These are phyloP conservation scores for Erebia ligea DNA, from an alignment of 2,888 invertebrate species.

Conservation along the genomic window DNA sequence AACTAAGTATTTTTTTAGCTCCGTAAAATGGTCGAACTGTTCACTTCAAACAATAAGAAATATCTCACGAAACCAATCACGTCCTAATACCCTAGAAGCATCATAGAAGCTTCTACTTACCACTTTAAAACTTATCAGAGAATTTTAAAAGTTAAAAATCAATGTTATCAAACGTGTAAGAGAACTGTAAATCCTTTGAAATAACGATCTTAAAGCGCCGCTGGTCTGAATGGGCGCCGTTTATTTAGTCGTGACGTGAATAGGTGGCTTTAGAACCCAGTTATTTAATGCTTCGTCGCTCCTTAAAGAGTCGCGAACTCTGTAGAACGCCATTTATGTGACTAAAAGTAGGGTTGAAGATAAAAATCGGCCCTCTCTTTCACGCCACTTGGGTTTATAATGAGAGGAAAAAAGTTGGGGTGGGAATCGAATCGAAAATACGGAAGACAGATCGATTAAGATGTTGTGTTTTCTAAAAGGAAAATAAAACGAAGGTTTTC, in stretches of 20 bases:
- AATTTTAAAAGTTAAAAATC: constrained; percentile 29
- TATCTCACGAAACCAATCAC: not conserved
- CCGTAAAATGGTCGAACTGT: not conserved
- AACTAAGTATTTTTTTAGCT: no score
- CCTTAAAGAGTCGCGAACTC: constrained; percentile 63
- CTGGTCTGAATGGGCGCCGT: constrained; percentile 39
- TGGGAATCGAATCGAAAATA: constrained; percentile 24
- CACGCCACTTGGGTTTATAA: constrained; percentile 50
- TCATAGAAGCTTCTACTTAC: not conserved
- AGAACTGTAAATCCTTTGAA: constrained; percentile 31
- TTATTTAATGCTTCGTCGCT: constrained; percentile 75
- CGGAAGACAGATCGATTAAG: constrained; percentile 29
- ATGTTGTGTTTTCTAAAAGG: constrained; percentile 7
- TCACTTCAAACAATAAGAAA: not conserved
- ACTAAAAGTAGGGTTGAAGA: constrained; percentile 61
- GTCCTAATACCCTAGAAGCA: not conserved
- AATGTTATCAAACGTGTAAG: constrained; percentile 28
- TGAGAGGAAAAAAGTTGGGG: constrained; percentile 42
- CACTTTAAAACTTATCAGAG: not conserved
- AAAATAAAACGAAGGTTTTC: constrained; percentile 12
- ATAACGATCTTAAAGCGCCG: constrained; percentile 24
- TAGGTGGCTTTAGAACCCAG: constrained; percentile 57
- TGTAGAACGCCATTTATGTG: constrained; percentile 63
- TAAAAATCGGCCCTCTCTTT: constrained; percentile 58
- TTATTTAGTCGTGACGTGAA: constrained; percentile 55